A percentile compares a stretch with the other conserved stretches of the same genome.
Evolutionary conservation across 2,113 vertebrate species (phyloP).

Genomic region (Rallus limicola): DNA sequence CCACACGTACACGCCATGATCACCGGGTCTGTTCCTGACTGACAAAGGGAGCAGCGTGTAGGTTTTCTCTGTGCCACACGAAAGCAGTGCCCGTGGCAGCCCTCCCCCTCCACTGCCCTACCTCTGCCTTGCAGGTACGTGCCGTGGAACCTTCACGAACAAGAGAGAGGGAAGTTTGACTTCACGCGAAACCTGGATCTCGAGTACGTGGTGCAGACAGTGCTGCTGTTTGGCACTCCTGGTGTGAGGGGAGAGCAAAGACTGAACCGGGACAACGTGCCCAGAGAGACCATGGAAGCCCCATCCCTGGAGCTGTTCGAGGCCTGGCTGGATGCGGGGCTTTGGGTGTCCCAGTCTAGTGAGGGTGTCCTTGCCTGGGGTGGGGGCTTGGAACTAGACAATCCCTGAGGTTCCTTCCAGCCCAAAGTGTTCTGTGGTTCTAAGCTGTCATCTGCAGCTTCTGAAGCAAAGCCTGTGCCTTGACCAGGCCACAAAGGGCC

Average conservation of each 20-base stretch:
- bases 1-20: too few species aligned
- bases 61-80: background rate
- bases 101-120: background rate
- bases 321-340: too few species aligned
- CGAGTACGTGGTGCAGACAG: slow-evolving; percentile 75
- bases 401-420: too few species aligned
- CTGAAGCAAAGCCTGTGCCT: background rate
- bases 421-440: too few species aligned
- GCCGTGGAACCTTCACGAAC: slow-evolving; percentile 92
- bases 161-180: slow-evolving; percentile 83
- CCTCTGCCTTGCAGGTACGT: slow-evolving; percentile 78
- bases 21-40: background rate
- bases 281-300: too few species aligned
- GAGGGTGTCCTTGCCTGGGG: too few species aligned
- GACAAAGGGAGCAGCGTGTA: too few species aligned
- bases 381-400: too few species aligned
- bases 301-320: too few species aligned
- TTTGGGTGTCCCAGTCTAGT: too few species aligned
- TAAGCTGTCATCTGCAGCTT: background rate
- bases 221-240: background rate
- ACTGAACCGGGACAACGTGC: too few species aligned
- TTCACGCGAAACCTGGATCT: slow-evolving; percentile 88
- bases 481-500: background rate
- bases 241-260: background rate
- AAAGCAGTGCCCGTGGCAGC: background rate